These are phyloP conservation scores for Solea solea DNA, from an alignment of 2,113 vertebrate species.

Conservation along the genomic window DNA sequence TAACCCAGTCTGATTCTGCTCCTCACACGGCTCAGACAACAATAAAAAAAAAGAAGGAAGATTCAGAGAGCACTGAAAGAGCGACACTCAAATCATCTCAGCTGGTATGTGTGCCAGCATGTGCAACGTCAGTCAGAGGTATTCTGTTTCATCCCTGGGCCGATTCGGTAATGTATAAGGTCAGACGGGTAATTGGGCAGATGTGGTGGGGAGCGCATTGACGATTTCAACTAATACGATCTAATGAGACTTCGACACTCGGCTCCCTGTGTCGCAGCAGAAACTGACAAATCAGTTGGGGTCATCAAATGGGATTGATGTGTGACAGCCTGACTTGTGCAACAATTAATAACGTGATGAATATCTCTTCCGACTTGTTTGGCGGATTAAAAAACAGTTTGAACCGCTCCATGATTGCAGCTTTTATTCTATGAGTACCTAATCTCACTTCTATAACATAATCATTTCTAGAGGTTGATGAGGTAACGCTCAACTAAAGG, in stretches of 20 bases:
- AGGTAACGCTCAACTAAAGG: too few relatives aligned
- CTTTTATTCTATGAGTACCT: neutral
- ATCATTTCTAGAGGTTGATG: neutral
- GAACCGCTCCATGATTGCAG: neutral
- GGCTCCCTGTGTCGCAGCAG: neutral
- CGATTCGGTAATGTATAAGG: conserved; percentile 34
- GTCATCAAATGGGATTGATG: conserved; percentile 34
- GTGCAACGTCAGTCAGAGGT: conserved; percentile 17
- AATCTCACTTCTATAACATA: neutral
- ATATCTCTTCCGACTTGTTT: neutral
- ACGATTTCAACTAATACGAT: conserved; percentile 51
- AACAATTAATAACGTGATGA: conserved; percentile 5
- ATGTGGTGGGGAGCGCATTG: conserved; percentile 43
- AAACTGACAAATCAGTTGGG: conserved; percentile 21
- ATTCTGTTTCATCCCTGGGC: conserved; percentile 22
- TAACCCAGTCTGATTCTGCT: conserved; percentile 25
- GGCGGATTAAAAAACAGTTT: neutral
- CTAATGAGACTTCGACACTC: conserved; percentile 33
- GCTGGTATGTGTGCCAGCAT: conserved; percentile 29
- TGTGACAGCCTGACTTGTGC: conserved; percentile 4
- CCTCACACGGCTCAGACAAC: conserved; percentile 2
- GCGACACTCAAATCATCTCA: conserved; percentile 24
- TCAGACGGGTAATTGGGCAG: conserved; percentile 61
- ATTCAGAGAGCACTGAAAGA: conserved; percentile 14
- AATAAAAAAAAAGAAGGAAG: neutral